phyloP scores from a whole-genome alignment of 1,140 invertebrate species.

The Manduca sexta region DNA sequence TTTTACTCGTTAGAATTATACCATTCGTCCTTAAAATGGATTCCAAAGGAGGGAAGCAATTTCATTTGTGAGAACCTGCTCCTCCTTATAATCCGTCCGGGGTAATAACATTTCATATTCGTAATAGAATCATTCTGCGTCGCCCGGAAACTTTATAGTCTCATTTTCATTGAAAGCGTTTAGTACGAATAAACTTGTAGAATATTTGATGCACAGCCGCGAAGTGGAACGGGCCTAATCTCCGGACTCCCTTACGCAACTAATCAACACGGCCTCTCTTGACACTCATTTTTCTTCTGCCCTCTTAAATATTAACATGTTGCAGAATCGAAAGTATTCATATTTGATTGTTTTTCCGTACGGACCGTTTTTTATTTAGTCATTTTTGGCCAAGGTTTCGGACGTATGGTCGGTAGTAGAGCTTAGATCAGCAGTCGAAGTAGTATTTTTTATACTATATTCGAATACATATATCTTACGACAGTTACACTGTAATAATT shows the following conservation, averaged over 20 bases:
- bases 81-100: constrained; percentile 71
- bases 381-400: too few relatives aligned
- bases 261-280: constrained; percentile 39
- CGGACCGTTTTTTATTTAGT: neutral
- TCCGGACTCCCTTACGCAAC: constrained; percentile 43
- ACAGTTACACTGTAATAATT: too few relatives aligned
- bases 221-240: constrained; percentile 42
- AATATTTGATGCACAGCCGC: constrained; percentile 58
- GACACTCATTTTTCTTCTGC: constrained; percentile 16
- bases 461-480: too few relatives aligned
- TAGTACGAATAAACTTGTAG: constrained; percentile 68
- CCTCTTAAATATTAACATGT: constrained; percentile 12
- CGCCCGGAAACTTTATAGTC: constrained; percentile 69
- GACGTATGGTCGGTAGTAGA: too few relatives aligned
- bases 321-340: constrained; percentile 6
- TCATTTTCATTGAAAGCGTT: constrained; percentile 71
- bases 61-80: constrained; percentile 73
- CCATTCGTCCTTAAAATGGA: constrained; percentile 71
- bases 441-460: too few relatives aligned
- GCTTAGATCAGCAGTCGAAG: too few relatives aligned
- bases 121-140: constrained; percentile 71
- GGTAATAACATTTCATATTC: constrained; percentile 73
- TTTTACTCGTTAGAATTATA: constrained; percentile 69
- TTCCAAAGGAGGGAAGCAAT: constrained; percentile 71
- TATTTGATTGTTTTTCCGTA: too few relatives aligned